Conservation (phyloP, 2,888 invertebrate species). For the Lottia gigantea region DNA sequence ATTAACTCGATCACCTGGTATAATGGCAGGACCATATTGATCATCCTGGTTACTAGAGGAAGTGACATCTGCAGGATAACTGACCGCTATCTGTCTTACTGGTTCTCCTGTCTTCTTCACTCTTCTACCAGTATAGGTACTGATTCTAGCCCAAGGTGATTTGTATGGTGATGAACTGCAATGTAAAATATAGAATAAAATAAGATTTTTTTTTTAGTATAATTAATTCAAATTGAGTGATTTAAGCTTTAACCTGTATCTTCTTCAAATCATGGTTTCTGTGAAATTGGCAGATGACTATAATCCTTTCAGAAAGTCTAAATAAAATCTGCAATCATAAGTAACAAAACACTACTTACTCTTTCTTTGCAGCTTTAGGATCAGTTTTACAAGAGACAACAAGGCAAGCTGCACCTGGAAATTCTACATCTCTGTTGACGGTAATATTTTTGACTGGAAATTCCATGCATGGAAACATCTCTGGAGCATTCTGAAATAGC, state of each 20-base stretch:
- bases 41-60: constrained; percentile 57
- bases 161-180: constrained; percentile 61
- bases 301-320: no score
- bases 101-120: constrained; percentile 63
- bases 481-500: constrained; percentile 60
- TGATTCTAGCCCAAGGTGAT: constrained; percentile 64
- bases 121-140: constrained; percentile 62
- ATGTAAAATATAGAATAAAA: constrained; percentile 13
- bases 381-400: constrained; percentile 63
- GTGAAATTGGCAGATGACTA: no score
- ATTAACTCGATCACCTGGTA: constrained; percentile 57
- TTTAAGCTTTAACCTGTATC: not conserved
- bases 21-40: constrained; percentile 63
- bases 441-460: constrained; percentile 62
- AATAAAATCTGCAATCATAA: no score
- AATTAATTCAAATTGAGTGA: no score
- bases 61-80: constrained; percentile 61
- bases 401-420: constrained; percentile 64
- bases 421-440: constrained; percentile 61
- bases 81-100: constrained; percentile 62
- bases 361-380: constrained; percentile 62
- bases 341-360: constrained; percentile 44
- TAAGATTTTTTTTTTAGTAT: not conserved
- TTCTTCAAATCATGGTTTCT: no score
- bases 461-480: constrained; percentile 66